Evolutionary conservation across 35 echinoderm and acorn worm genomes (phyloP).

Genomic region (Acanthaster planci): DNA sequence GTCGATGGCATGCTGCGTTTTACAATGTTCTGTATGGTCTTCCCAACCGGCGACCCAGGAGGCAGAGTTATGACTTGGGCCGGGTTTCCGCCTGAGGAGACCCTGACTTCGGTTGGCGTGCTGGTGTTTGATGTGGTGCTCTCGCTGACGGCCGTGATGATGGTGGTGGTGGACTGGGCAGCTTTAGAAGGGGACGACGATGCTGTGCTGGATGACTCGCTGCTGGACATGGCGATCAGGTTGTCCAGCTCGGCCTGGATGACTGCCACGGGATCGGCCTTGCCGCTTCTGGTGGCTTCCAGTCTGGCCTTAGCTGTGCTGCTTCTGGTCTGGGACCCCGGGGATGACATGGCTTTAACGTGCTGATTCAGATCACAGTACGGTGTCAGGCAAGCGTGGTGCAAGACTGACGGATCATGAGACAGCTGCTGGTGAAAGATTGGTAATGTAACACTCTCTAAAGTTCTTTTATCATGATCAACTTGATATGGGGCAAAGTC

Average conservation of each 20-base stretch:
- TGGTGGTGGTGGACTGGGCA: not conserved
- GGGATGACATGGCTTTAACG: not conserved
- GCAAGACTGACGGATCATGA: too few relatives aligned
- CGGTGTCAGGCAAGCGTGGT: not conserved
- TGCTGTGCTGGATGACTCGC: too few relatives aligned
- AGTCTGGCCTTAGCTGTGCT: not conserved
- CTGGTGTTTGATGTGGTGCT: not conserved
- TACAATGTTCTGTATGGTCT: constrained; percentile 38
- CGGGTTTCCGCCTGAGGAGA: not conserved
- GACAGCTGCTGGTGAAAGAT: too few relatives aligned
- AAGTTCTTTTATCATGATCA: too few relatives aligned
- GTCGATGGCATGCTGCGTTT: constrained; percentile 63
- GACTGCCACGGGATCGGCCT: constrained; percentile 25
- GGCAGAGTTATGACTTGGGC: constrained; percentile 33
- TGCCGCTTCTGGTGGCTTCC: constrained; percentile 32
- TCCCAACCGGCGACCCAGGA: not conserved
- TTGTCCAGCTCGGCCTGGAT: constrained; percentile 46
- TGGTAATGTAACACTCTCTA: too few relatives aligned
- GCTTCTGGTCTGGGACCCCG: constrained; percentile 13
- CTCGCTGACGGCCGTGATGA: constrained; percentile 5
- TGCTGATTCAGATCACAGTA: not conserved
- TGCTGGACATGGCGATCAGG: constrained; percentile 21
- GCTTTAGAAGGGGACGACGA: constrained; percentile 1
- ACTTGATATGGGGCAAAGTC: too few relatives aligned
- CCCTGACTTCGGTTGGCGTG: constrained; percentile 30